Evolutionary conservation across 2,797 vertebrate genomes (phyloP), one percentile per base, ranked within the genome.

Genomic region (Myotis myotis): DNA sequence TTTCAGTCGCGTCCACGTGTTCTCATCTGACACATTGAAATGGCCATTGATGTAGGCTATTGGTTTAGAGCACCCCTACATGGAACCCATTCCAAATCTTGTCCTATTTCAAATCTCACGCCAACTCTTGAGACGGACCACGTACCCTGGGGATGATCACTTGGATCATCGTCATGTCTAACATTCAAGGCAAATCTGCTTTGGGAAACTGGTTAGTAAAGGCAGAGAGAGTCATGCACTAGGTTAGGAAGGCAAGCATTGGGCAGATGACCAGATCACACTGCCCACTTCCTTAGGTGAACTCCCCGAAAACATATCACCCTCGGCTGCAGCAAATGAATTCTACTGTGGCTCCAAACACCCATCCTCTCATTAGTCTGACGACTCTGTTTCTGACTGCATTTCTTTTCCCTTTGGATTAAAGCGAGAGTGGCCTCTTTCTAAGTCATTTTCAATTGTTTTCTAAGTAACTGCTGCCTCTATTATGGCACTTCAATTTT

Each of bases 401-500:
- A 92, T 97, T 94, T 78, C 66, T 38, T 96, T 97, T 70, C 92
- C 55, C 64, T 96, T 93, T 92, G 90, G 89, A 96, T 97, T 97
- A 75, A 96, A 79, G 94, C 70, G 94, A 91, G 91, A 71, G 95
- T 96, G 90, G 95, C 97, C 96, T 96, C 95, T 80, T 95, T 95
- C 96, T 93, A 79, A 91, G 93, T 95, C 79, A 70, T 96, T 95
- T 44, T 87, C 96, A 93, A 93, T 84, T 97, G 53, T 97, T 97
- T 97, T 96, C 80, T 91, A 96, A 96, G 95, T 95, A 96, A 97
- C 96, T 71, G 88, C 96, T 97, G 96, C 97, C 97, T 98, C 88
- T 92, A 38, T 87, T 96, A 95, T 47, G 97, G 96, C 95, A 97
- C 93, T 97, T 98, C 6, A 19, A 97, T 97, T 97, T 98, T 98